Conservation (phyloP, 2,113 vertebrate species). For the Sinocyclocheilus rhinocerous region DNA sequence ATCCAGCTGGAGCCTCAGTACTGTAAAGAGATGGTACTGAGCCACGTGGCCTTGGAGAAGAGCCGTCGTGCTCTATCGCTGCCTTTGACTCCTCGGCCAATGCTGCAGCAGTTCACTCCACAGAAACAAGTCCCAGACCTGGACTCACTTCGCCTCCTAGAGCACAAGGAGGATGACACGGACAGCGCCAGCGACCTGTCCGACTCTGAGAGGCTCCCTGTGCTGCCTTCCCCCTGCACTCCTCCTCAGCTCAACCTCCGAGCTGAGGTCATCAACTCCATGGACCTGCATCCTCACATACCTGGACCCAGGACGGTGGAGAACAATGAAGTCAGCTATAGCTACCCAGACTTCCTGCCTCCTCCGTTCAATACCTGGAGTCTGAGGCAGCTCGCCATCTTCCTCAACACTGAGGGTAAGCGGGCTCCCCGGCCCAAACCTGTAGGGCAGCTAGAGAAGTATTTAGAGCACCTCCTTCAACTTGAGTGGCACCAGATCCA, state of each 20-base stretch:
- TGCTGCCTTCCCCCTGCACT: slow-evolving; percentile 84
- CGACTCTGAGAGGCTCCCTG: slow-evolving; percentile 88
- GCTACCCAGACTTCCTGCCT: slow-evolving; percentile 90
- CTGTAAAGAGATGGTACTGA: slow-evolving; percentile 59
- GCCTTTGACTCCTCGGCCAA: slow-evolving; percentile 73
- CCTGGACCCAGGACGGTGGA: slow-evolving; percentile 66
- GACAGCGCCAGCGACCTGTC: slow-evolving; percentile 95
- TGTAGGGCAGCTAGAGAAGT: slow-evolving; percentile 82
- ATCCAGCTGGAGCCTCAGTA: slow-evolving; percentile 60
- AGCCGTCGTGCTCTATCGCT: slow-evolving; percentile 75
- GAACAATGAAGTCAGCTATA: slow-evolving; percentile 67
- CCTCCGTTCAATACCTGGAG: slow-evolving; percentile 91
- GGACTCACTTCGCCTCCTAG: slow-evolving; percentile 62
- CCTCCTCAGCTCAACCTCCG: slow-evolving; percentile 91
- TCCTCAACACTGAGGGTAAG: slow-evolving; percentile 79
- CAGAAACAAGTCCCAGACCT: slow-evolving; percentile 63
- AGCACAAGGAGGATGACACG: slow-evolving; percentile 81
- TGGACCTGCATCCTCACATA: slow-evolving; percentile 74
- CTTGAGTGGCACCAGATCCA: slow-evolving; percentile 92
- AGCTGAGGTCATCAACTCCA: slow-evolving; percentile 85
- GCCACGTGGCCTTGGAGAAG: slow-evolving; percentile 68
- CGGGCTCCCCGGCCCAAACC: slow-evolving; percentile 73
- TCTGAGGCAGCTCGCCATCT: slow-evolving; percentile 81
- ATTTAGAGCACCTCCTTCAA: slow-evolving; percentile 84
- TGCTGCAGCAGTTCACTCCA: slow-evolving; percentile 60